Percentiles rank a stretch among this genome's conserved stretches.
Evolutionary conservation across 2,797 vertebrate genomes (phyloP).

Genomic region (Lepilemur septentrionalis): DNA sequence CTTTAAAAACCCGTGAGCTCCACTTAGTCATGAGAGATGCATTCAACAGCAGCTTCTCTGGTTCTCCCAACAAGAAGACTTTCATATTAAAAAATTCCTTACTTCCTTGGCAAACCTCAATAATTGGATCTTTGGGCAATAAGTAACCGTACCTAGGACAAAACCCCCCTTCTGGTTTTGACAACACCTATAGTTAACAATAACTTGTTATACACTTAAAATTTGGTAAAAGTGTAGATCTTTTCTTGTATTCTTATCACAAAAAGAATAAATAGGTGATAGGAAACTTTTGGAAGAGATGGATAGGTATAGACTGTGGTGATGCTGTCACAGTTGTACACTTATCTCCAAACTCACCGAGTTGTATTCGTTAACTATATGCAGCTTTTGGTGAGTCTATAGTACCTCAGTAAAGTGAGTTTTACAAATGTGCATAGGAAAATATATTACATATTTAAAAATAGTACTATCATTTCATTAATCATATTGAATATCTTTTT

Average conservation of each 20-base stretch:
- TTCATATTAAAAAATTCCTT: no score
- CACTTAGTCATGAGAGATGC: no score
- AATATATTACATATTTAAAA: background rate
- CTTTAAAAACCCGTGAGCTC: no score
- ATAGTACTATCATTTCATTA: background rate
- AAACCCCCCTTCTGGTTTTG: no score
- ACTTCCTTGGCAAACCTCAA: no score
- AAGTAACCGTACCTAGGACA: no score
- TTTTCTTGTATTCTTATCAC: background rate
- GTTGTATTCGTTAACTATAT: background rate
- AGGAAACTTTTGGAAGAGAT: background rate
- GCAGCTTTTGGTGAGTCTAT: background rate
- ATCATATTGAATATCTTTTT: background rate
- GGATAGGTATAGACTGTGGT: background rate
- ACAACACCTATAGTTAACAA: background rate
- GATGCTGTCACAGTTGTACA: background rate
- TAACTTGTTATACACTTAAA: background rate
- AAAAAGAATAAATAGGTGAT: background rate
- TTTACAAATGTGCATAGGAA: background rate
- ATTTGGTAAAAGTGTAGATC: background rate
- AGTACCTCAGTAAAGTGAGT: background rate
- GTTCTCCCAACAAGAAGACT: no score
- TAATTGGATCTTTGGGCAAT: no score
- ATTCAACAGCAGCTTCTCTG: no score
- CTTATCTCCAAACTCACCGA: background rate